These are phyloP conservation scores for Rhinopomastus cyanomelas DNA, from an alignment of 2,113 vertebrate genomes.

Conservation along the genomic window DNA sequence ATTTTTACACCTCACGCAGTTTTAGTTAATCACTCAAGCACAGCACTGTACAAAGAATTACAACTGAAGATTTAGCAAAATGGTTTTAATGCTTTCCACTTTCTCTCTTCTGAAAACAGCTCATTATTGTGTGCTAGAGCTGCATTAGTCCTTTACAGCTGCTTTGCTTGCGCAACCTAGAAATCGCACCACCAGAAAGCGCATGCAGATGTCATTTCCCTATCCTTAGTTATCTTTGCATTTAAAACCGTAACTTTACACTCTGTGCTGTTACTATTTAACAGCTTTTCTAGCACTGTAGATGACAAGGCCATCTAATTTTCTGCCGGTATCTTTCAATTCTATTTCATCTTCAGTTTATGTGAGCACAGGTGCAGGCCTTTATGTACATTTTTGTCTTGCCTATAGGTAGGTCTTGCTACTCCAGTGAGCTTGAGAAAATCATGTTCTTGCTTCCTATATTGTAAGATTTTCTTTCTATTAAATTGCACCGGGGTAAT, in stretches of 20 bases:
- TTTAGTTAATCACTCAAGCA: neutral
- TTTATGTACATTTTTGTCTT: neutral
- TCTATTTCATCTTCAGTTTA: neutral
- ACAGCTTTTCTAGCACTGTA: neutral
- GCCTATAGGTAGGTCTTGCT: neutral
- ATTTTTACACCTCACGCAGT: neutral
- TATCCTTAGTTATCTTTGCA: neutral
- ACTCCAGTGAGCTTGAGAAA: neutral
- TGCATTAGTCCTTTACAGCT: neutral
- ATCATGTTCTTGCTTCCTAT: neutral
- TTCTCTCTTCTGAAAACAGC: neutral
- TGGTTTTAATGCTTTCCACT: neutral
- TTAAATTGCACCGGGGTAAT: neutral
- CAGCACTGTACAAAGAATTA: neutral
- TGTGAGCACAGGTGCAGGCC: neutral
- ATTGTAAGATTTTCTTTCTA: neutral
- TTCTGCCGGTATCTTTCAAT: neutral
- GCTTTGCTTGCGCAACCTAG: neutral
- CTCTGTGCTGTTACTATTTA: neutral
- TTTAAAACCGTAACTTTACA: neutral
- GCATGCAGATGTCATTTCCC: rapidly evolving
- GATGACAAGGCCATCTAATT: neutral
- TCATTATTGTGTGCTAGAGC: neutral
- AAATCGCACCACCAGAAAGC: neutral
- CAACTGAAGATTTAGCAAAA: neutral